A percentile compares a stretch with the other conserved stretches of the same genome.
These are phyloP conservation scores for Sepioteuthis lessoniana DNA, from an alignment of 2,888 invertebrate species.

Conservation along the genomic window DNA sequence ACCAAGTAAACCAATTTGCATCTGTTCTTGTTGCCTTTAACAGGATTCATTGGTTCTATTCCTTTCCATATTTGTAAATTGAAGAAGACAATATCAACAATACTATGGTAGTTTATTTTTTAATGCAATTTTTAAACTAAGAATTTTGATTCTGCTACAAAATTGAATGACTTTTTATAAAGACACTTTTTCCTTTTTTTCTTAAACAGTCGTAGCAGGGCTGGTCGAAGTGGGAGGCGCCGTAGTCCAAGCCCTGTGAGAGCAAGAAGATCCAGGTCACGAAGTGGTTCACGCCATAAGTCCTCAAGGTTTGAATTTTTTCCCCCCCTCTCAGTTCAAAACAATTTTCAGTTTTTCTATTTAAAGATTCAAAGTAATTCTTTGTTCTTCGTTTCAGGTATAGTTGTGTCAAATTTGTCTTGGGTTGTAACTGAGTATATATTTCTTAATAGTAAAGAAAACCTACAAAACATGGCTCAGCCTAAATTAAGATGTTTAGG, in stretches of 20 bases:
- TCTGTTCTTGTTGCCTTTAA: too few relatives aligned
- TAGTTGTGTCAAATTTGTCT: background rate
- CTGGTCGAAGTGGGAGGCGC: background rate
- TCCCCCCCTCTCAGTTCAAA: background rate
- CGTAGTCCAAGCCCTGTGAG: background rate
- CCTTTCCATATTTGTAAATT: background rate
- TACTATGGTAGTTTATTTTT: background rate
- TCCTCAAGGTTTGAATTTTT: conserved; percentile 36
- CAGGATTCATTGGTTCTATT: background rate
- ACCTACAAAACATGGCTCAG: too few relatives aligned
- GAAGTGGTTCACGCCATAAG: conserved; percentile 44
- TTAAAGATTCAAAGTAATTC: background rate
- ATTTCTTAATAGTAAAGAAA: too few relatives aligned
- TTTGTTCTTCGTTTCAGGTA: background rate
- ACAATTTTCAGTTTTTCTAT: background rate
- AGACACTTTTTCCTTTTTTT: background rate
- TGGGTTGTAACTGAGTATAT: too few relatives aligned
- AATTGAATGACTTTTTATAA: background rate
- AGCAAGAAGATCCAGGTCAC: conserved; percentile 35
- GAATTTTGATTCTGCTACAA: background rate
- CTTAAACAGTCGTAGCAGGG: background rate
- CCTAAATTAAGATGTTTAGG: too few relatives aligned
- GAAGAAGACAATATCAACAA: background rate
- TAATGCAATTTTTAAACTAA: background rate
- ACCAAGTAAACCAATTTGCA: too few relatives aligned